Conservation (phyloP, 2,797 vertebrate species). For the Crenuchus spilurus region DNA sequence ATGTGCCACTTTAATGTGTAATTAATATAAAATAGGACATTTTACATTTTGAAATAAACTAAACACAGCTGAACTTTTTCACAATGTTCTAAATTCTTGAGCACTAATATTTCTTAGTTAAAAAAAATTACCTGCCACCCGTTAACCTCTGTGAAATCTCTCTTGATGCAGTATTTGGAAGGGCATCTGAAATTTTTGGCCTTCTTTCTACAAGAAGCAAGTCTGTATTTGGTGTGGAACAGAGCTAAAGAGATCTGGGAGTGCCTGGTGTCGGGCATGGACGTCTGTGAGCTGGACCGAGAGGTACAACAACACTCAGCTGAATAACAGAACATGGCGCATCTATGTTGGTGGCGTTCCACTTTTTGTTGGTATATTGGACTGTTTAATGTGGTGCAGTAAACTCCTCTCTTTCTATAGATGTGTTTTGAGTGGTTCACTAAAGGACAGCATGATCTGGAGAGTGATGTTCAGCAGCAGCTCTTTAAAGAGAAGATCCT, state of each 20-base stretch:
- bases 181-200: constrained; percentile 97
- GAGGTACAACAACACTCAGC: constrained; percentile 82
- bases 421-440: constrained; percentile 99
- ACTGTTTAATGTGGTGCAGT: not conserved
- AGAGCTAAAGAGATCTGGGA: constrained; percentile 98
- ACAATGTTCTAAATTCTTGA: too few relatives aligned
- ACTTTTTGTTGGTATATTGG: not conserved
- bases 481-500: constrained; percentile 99
- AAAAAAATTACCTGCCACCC: too few relatives aligned
- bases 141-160: not conserved
- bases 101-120: not conserved
- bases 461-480: constrained; percentile 97
- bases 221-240: constrained; percentile 97
- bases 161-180: constrained; percentile 90
- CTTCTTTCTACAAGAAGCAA: constrained; percentile 99
- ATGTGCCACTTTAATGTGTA: too few relatives aligned
- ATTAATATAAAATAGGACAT: too few relatives aligned
- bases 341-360: too few relatives aligned
- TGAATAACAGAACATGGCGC: too few relatives aligned
- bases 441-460: constrained; percentile 96
- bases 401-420: constrained; percentile 68
- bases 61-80: too few relatives aligned
- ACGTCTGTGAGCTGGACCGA: constrained; percentile 94
- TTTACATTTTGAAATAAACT: too few relatives aligned
- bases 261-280: constrained; percentile 94